A percentile compares a stretch with the other conserved stretches of the same genome.
phyloP scores from a whole-genome alignment of 2,113 vertebrate genomes.

The Sclerurus mexicanus region DNA sequence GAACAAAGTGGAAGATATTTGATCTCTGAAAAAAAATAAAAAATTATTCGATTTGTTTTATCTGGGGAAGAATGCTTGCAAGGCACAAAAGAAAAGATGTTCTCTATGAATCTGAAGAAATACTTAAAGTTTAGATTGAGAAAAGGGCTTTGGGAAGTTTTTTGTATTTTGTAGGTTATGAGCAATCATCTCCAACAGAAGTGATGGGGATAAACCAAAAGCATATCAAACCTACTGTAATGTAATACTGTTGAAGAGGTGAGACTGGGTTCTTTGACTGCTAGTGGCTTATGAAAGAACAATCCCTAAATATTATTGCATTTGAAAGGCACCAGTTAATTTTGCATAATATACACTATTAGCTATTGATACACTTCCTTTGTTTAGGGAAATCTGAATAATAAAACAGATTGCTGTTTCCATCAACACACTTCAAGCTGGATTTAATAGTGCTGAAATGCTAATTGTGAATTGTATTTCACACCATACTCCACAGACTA shows the following conservation, averaged over 20 bases:
- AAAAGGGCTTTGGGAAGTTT: neutral
- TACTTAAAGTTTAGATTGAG: neutral
- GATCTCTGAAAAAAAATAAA: neutral
- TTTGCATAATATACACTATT: neutral
- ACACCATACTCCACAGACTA: slow-evolving; percentile 42
- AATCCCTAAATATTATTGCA: neutral
- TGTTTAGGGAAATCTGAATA: slow-evolving; percentile 38
- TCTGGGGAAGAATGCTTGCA: neutral
- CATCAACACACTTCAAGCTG: slow-evolving; percentile 53
- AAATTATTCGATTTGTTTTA: neutral
- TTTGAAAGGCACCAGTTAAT: slow-evolving; percentile 20
- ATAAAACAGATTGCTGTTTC: slow-evolving; percentile 47
- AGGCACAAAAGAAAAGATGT: neutral
- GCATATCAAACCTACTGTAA: neutral
- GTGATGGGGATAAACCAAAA: neutral
- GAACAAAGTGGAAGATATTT: neutral
- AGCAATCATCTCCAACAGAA: neutral
- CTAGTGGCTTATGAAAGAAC: neutral
- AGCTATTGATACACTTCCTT: slow-evolving; percentile 24
- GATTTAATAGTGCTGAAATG: slow-evolving; percentile 54
- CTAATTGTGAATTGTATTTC: slow-evolving; percentile 55
- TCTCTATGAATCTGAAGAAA: neutral
- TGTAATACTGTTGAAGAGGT: neutral
- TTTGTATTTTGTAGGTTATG: neutral
- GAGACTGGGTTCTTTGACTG: neutral